These are phyloP conservation scores for Larimichthys crocea DNA, from an alignment of 2,113 vertebrate species.

Conservation along the genomic window DNA sequence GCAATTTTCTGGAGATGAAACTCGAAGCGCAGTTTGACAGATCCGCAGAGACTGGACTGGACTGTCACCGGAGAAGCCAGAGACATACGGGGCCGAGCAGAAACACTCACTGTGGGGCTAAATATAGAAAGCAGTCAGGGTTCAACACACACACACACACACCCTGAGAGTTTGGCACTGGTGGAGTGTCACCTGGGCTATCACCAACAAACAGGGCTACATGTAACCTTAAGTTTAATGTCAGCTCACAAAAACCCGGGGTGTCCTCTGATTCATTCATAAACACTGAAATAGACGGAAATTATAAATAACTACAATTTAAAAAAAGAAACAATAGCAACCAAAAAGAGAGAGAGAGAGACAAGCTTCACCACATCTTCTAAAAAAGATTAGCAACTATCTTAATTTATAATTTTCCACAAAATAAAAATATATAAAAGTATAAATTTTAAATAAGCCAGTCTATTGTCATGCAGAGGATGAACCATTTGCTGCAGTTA, in stretches of 20 bases:
- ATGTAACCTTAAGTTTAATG: conserved; percentile 9
- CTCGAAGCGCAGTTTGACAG: conserved; percentile 40
- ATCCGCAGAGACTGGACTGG: conserved; percentile 41
- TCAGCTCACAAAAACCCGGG: not conserved
- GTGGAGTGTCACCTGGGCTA: conserved; percentile 32
- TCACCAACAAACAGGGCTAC: not conserved
- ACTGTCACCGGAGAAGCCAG: conserved; percentile 66
- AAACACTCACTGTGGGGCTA: conserved; percentile 46
- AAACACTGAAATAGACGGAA: not conserved
- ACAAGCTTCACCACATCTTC: too few relatives aligned
- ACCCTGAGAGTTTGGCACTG: conserved; percentile 10
- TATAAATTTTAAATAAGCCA: too few relatives aligned
- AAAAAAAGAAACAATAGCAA: not conserved
- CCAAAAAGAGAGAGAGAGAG: too few relatives aligned
- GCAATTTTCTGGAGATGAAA: conserved; percentile 39
- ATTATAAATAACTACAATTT: not conserved
- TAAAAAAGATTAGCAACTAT: too few relatives aligned
- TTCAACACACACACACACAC: conserved; percentile 26
- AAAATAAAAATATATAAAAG: too few relatives aligned
- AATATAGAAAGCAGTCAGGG: conserved; percentile 67
- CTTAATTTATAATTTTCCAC: too few relatives aligned
- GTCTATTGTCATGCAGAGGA: too few relatives aligned
- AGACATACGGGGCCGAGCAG: conserved; percentile 36
- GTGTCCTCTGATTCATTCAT: not conserved
- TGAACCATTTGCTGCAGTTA: too few relatives aligned